phyloP scores from a whole-genome alignment of 2,888 invertebrate genomes.

The Branchipolynoe longqiensis region DNA sequence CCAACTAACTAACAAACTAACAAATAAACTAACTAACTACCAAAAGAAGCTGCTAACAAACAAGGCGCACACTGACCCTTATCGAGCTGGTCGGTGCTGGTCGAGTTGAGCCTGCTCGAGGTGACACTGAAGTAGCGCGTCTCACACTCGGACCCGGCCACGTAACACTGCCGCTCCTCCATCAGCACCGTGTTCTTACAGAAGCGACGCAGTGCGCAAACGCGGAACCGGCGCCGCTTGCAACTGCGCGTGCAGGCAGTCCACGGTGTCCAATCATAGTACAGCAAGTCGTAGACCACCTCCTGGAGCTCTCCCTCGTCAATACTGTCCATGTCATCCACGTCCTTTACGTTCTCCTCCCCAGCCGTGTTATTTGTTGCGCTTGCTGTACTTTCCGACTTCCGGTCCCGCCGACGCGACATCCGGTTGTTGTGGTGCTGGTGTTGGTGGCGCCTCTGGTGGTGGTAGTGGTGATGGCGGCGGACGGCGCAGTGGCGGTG shows the following conservation, averaged over 20 bases:
- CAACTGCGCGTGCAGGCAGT: slow-evolving; percentile 90
- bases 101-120: neutral
- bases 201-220: slow-evolving; percentile 88
- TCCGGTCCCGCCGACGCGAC: neutral
- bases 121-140: slow-evolving; percentile 37
- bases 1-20: too few relatives aligned
- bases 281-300: slow-evolving; percentile 78
- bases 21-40: too few relatives aligned
- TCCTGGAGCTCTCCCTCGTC: slow-evolving; percentile 62
- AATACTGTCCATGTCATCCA: neutral
- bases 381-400: neutral
- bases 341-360: neutral
- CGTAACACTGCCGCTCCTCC: slow-evolving; percentile 93
- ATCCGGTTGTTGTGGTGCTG: neutral
- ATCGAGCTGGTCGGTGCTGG: neutral
- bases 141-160: slow-evolving; percentile 89
- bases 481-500: slow-evolving; percentile 8
- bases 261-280: slow-evolving; percentile 89
- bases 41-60: too few relatives aligned
- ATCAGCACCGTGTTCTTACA: slow-evolving; percentile 90
- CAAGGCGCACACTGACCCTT: neutral
- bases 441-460: neutral
- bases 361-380: neutral
- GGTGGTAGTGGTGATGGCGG: neutral
- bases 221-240: slow-evolving; percentile 88